Percentiles rank a stretch among this genome's conserved stretches.
Conservation (phyloP, 1,140 invertebrate genomes). For the Saccostrea echinata region DNA sequence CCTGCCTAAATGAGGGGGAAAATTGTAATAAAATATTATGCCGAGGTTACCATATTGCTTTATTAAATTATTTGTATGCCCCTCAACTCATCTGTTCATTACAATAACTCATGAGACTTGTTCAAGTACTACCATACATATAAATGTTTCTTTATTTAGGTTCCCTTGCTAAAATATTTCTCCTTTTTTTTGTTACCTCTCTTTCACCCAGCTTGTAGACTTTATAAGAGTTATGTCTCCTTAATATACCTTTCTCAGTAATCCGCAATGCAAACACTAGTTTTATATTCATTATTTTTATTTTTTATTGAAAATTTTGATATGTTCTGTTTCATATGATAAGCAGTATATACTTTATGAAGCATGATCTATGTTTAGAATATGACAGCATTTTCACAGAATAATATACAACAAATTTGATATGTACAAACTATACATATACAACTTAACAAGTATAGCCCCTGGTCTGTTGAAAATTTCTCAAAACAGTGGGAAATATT, state of each 20-base stretch:
- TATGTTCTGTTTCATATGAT: conserved; percentile 40
- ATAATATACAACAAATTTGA: conserved; percentile 11
- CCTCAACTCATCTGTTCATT: too few relatives aligned
- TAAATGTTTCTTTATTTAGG: too few relatives aligned
- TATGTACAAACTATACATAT: conserved; percentile 27
- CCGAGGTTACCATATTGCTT: too few relatives aligned
- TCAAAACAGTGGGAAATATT: not conserved
- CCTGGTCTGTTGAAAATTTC: not conserved
- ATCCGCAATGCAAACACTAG: not conserved
- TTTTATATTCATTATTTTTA: conserved; percentile 18
- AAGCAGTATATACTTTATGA: conserved; percentile 23
- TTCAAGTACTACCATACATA: too few relatives aligned
- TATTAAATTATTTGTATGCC: too few relatives aligned
- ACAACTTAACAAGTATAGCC: conserved; percentile 31
- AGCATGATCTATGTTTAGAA: not conserved
- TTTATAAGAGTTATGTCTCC: not conserved
- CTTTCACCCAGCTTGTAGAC: not conserved
- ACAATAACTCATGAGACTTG: too few relatives aligned
- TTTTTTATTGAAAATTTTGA: conserved; percentile 30
- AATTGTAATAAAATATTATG: too few relatives aligned
- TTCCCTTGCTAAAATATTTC: not conserved
- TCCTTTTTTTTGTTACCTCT: not conserved
- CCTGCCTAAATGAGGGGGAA: too few relatives aligned
- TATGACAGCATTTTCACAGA: conserved; percentile 13
- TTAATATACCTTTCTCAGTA: not conserved